Percentiles rank a stretch among this genome's conserved stretches.
phyloP scores from a whole-genome alignment of 2,888 invertebrate genomes.

The Ectemnius continuus region DNA sequence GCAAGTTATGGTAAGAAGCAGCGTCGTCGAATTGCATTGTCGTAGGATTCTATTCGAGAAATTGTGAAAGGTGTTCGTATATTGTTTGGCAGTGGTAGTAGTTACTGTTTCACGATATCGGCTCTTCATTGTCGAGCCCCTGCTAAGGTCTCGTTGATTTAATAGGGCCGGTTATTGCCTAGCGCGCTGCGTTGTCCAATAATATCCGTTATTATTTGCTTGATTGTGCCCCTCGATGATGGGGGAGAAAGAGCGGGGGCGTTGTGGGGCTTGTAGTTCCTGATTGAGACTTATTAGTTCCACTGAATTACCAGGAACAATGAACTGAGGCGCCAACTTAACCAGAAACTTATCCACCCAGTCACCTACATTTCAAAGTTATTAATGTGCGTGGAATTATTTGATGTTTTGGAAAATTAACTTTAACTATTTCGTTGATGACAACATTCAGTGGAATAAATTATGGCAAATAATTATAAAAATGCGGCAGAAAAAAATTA shows the following conservation, averaged over 20 bases:
- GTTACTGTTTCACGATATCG: conserved; percentile 33
- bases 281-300: conserved; percentile 37
- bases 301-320: conserved; percentile 41
- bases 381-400: no score
- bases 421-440: no score
- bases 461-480: no score
- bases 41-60: no score
- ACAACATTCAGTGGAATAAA: no score
- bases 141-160: conserved; percentile 33
- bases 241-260: no score
- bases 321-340: conserved; percentile 10
- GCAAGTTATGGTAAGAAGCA: no score
- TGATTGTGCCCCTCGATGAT: conserved; percentile 26
- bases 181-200: conserved; percentile 32
- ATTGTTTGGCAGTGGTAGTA: neutral
- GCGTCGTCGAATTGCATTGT: no score
- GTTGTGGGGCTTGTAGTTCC: conserved; percentile 37
- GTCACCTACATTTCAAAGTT: no score
- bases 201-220: conserved; percentile 54
- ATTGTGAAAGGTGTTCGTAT: no score
- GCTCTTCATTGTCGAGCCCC: conserved; percentile 26
- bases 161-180: conserved; percentile 41
- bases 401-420: no score
- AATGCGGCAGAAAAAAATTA: no score
- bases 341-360: neutral